phyloP scores from a whole-genome alignment of 2,888 invertebrate species.

The Agonopterix arenella region DNA sequence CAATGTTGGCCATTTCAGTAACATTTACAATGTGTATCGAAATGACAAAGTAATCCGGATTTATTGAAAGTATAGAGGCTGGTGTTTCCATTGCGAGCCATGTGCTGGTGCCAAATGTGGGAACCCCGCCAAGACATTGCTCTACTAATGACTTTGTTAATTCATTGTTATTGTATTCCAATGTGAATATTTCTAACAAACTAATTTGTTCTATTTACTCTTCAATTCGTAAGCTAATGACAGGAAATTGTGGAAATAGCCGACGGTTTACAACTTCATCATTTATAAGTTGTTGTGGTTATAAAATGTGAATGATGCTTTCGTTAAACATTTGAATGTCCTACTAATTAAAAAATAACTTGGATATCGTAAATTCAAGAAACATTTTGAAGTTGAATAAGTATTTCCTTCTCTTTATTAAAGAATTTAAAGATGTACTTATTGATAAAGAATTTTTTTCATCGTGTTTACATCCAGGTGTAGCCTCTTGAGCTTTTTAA shows the following conservation, averaged over 20 bases:
- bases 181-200: constrained; percentile 16
- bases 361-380: not conserved
- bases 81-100: constrained; percentile 59
- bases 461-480: constrained; percentile 31
- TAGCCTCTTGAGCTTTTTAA: constrained; percentile 21
- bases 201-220: not conserved
- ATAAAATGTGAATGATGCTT: constrained; percentile 7
- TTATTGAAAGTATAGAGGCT: constrained; percentile 60
- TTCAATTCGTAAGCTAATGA: not conserved
- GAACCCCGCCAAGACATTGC: constrained; percentile 72
- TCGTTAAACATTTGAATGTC: not conserved
- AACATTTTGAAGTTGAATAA: not conserved
- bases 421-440: constrained; percentile 8
- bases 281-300: constrained; percentile 4
- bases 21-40: constrained; percentile 9
- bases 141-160: constrained; percentile 68
- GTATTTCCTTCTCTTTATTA: constrained; percentile 4
- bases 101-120: constrained; percentile 68
- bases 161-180: constrained; percentile 53
- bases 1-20: constrained; percentile 1
- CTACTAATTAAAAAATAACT: not conserved
- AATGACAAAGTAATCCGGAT: constrained; percentile 58
- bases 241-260: constrained; percentile 3
- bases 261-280: constrained; percentile 1
- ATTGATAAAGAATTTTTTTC: not conserved